These are phyloP conservation scores for Phlogophora meticulosa DNA, from an alignment of 2,888 invertebrate genomes.

Conservation along the genomic window DNA sequence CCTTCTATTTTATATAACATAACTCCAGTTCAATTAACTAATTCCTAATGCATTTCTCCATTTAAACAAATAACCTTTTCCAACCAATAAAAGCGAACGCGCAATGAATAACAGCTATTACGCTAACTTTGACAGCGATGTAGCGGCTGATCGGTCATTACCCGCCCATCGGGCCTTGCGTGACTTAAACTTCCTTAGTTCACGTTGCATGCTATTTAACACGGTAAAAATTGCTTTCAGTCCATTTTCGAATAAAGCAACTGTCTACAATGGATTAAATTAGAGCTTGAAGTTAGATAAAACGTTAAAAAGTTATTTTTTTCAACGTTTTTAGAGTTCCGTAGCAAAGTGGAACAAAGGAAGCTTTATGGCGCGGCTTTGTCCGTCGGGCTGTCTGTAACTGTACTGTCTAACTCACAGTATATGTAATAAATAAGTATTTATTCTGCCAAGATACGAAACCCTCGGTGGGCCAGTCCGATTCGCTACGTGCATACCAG, in stretches of 20 bases:
- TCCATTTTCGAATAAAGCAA: slow-evolving; percentile 54
- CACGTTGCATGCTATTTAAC: slow-evolving; percentile 64
- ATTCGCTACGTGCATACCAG: no score
- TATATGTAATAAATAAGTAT: no score
- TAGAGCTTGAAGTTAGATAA: slow-evolving; percentile 25
- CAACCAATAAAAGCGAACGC: slow-evolving; percentile 37
- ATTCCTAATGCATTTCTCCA: slow-evolving; percentile 21
- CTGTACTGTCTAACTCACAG: no score
- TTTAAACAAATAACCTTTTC: slow-evolving; percentile 27
- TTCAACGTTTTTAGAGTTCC: no score
- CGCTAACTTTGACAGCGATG: slow-evolving; percentile 59
- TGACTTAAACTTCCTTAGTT: slow-evolving; percentile 53
- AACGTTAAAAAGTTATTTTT: slow-evolving; percentile 12
- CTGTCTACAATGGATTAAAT: slow-evolving; percentile 48
- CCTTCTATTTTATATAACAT: background rate
- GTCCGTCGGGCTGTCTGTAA: no score
- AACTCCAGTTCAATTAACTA: background rate
- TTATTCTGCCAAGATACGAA: no score
- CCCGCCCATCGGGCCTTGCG: slow-evolving; percentile 63
- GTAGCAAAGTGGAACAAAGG: no score
- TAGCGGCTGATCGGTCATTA: slow-evolving; percentile 65
- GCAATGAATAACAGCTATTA: slow-evolving; percentile 60
- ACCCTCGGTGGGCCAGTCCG: no score
- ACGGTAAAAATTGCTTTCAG: slow-evolving; percentile 56
- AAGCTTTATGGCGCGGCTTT: no score